Evolutionary conservation across 2,888 invertebrate genomes (phyloP).

Genomic region (Xanthorhoe spadicearia): DNA sequence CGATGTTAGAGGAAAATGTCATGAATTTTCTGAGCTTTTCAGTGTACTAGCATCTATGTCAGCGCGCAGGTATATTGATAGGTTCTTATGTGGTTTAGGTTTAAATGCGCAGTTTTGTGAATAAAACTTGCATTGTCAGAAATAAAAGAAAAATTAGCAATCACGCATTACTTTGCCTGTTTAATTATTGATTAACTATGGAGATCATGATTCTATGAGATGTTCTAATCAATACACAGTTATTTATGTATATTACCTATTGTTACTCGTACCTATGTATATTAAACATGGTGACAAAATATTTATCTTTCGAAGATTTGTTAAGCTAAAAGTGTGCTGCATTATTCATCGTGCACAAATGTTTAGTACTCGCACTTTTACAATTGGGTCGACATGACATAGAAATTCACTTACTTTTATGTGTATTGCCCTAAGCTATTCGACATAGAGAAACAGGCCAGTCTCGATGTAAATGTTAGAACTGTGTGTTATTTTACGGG

Average conservation of each 20-base stretch:
- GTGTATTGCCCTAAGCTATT: conserved; percentile 41
- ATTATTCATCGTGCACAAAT: conserved; percentile 51
- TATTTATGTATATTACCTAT: too few species aligned
- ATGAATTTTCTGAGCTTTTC: conserved; percentile 37
- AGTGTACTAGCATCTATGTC: conserved; percentile 1
- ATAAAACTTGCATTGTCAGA: too few species aligned
- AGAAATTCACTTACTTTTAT: conserved; percentile 60
- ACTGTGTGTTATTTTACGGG: conserved; percentile 21
- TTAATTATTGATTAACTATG: too few species aligned
- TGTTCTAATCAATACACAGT: too few species aligned
- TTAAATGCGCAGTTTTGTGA: too few species aligned
- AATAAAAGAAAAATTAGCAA: too few species aligned
- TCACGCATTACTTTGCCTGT: too few species aligned
- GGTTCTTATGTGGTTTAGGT: neutral
- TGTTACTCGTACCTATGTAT: too few species aligned
- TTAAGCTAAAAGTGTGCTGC: conserved; percentile 46
- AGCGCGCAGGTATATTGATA: neutral
- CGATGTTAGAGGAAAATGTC: conserved; percentile 37
- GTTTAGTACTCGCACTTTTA: conserved; percentile 50
- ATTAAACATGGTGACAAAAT: neutral
- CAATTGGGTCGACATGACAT: conserved; percentile 51
- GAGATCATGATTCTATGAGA: too few species aligned
- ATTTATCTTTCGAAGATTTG: conserved; percentile 37
- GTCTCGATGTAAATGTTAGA: conserved; percentile 18
- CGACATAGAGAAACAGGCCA: conserved; percentile 21